A percentile compares a stretch with the other conserved stretches of the same genome.
Conservation (phyloP, 2,888 invertebrate species). For the Amblyteles armatorius region DNA sequence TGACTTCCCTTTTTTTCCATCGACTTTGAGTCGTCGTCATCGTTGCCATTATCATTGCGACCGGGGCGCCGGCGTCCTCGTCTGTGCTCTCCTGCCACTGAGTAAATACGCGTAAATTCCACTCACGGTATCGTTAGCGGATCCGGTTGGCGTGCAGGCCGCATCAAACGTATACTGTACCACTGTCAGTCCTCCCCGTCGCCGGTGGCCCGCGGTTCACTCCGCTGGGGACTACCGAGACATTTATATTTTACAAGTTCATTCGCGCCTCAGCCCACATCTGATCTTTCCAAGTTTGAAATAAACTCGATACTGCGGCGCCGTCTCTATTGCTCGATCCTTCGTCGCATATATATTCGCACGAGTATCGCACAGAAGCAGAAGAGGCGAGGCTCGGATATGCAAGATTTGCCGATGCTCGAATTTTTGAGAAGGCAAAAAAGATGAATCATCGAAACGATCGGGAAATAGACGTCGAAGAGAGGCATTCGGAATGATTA, state of each 20-base stretch:
- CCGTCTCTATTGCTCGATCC: conserved; percentile 62
- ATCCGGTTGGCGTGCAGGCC: conserved; percentile 66
- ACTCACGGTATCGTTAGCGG: conserved; percentile 69
- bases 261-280: conserved; percentile 66
- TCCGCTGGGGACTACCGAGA: neutral
- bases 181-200: conserved; percentile 37
- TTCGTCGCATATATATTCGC: conserved; percentile 9
- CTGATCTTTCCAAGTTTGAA: conserved; percentile 67
- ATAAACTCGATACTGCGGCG: conserved; percentile 63
- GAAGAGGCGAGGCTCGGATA: neutral
- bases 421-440: neutral
- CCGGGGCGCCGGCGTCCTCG: conserved; percentile 73
- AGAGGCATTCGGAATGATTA: neutral
- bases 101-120: conserved; percentile 77
- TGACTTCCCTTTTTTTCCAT: conserved; percentile 44
- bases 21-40: conserved; percentile 53
- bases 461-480: neutral
- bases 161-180: conserved; percentile 69
- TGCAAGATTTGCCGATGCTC: neutral
- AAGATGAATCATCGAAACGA: neutral
- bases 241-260: conserved; percentile 67
- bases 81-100: conserved; percentile 36
- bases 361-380: neutral
- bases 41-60: conserved; percentile 64
- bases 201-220: neutral